Conservation (phyloP, 2,797 vertebrate species). For the Leuciscus waleckii region DNA sequence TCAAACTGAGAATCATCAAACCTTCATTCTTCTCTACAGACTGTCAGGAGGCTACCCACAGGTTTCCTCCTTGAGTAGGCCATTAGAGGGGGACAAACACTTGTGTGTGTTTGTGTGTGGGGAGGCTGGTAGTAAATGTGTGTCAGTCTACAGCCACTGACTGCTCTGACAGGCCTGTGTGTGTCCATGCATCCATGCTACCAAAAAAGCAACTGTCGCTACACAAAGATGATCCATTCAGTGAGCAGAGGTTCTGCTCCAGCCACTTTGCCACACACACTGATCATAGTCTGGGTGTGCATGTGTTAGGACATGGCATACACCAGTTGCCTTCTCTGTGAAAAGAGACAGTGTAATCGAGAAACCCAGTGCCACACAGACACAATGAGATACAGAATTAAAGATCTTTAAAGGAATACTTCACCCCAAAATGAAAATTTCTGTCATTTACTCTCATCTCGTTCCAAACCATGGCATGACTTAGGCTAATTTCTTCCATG, state of each 20-base stretch:
- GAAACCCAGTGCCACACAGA: slow-evolving; percentile 22
- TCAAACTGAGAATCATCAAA: not conserved
- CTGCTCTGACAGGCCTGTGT: slow-evolving; percentile 65
- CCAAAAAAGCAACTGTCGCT: slow-evolving; percentile 29
- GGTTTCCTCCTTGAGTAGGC: slow-evolving; percentile 61
- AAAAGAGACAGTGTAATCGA: slow-evolving; percentile 27
- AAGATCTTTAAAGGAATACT: not conserved
- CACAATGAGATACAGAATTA: slow-evolving; percentile 24
- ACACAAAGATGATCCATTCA: slow-evolving; percentile 52
- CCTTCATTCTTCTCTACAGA: slow-evolving; percentile 20
- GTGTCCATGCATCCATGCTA: slow-evolving; percentile 17
- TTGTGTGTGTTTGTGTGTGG: slow-evolving; percentile 2
- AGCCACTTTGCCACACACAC: slow-evolving; percentile 20
- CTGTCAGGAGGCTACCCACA: slow-evolving; percentile 40
- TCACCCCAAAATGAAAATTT: not conserved
- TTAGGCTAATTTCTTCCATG: not conserved
- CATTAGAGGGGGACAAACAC: slow-evolving; percentile 58
- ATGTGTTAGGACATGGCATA: not conserved
- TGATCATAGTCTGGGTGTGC: slow-evolving; percentile 9
- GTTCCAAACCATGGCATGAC: not conserved
- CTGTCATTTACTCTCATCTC: not conserved
- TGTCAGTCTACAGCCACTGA: slow-evolving; percentile 31
- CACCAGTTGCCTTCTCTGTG: slow-evolving; percentile 15
- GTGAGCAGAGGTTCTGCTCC: slow-evolving; percentile 11
- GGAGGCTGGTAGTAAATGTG: slow-evolving; percentile 8